These are phyloP conservation scores for Terebella lapidaria DNA, from an alignment of 2,888 invertebrate genomes.

Conservation along the genomic window DNA sequence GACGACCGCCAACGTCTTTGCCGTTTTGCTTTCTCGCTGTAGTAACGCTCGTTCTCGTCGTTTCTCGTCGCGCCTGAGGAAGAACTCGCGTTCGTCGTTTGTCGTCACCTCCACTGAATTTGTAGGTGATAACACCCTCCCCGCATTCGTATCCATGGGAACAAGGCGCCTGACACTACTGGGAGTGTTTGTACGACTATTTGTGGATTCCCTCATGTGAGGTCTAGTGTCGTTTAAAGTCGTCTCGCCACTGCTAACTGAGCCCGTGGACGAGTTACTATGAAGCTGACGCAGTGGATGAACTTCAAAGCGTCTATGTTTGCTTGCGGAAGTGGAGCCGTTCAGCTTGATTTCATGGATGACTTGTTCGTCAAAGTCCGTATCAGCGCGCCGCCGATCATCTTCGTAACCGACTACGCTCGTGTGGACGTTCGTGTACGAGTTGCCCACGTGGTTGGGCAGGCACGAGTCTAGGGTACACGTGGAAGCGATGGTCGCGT, in stretches of 20 bases:
- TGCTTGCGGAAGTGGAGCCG: not conserved
- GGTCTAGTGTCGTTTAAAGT: too few species aligned
- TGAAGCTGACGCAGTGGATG: not conserved
- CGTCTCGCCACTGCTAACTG: too few species aligned
- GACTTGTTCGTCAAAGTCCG: not conserved
- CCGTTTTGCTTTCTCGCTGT: conserved; percentile 73
- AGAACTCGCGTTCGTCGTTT: not conserved
- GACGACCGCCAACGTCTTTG: conserved; percentile 79
- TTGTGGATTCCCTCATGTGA: too few species aligned
- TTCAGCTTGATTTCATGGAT: not conserved
- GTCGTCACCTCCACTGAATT: not conserved
- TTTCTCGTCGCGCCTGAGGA: not conserved
- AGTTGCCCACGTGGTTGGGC: not conserved
- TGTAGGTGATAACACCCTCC: too few species aligned
- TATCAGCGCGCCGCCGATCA: not conserved
- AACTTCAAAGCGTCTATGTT: not conserved
- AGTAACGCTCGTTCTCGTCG: conserved; percentile 15
- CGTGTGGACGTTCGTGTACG: not conserved
- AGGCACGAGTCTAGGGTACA: not conserved
- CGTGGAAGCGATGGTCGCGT: not conserved
- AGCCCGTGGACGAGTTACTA: not conserved
- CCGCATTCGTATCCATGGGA: not conserved
- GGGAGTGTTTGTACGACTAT: not conserved
- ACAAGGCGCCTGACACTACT: not conserved
- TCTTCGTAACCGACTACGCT: not conserved